A percentile compares a stretch with the other conserved stretches of the same genome.
These are phyloP conservation scores for Leuciscus waleckii DNA, from an alignment of 2,797 vertebrate species.

Conservation along the genomic window DNA sequence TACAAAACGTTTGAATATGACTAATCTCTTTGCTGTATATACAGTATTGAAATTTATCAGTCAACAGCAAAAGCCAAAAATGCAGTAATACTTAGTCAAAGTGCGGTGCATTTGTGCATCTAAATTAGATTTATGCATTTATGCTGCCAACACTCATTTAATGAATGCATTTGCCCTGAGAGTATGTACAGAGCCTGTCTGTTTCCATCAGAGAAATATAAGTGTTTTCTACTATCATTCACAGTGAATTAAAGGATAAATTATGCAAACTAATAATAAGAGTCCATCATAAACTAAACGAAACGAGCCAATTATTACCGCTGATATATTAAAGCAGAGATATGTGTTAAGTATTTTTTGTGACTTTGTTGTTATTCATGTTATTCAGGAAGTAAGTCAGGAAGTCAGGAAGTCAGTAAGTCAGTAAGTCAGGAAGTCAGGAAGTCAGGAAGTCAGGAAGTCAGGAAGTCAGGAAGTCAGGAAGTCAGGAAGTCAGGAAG, in stretches of 20 bases:
- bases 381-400: too few species aligned
- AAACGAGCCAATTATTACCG: not conserved
- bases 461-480: too few species aligned
- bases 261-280: not conserved
- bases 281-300: not conserved
- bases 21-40: not conserved
- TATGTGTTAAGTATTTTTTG: not conserved
- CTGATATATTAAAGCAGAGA: not conserved
- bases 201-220: not conserved
- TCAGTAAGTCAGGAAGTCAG: too few species aligned
- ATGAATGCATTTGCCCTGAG: not conserved
- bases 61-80: not conserved
- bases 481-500: too few species aligned
- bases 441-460: too few species aligned
- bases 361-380: not conserved
- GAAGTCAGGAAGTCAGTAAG: rapidly evolving
- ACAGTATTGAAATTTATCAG: not conserved
- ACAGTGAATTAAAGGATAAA: not conserved
- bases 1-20: not conserved
- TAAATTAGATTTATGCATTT: not conserved
- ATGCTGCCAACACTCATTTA: not conserved
- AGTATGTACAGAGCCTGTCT: not conserved
- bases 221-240: not conserved
- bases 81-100: constrained; percentile 6
- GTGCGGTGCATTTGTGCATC: not conserved